Percentiles rank a stretch among this genome's conserved stretches.
Conservation (phyloP, 2,888 invertebrate genomes). For the Steinernema carpocapsae region DNA sequence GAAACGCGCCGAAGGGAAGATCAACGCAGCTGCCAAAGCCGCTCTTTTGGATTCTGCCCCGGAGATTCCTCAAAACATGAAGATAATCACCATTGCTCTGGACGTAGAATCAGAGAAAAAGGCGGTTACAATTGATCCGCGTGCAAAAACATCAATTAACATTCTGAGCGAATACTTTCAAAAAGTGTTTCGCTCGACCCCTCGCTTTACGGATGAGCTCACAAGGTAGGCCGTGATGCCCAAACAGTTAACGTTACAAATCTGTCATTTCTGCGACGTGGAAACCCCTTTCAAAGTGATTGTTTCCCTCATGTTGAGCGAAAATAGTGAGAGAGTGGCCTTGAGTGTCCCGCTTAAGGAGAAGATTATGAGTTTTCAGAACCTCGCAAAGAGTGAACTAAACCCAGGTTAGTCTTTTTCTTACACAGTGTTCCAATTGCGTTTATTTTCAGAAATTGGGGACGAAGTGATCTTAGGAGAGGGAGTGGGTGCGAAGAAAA, state of each 20-base stretch:
- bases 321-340: conserved; percentile 22
- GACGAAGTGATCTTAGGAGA: conserved; percentile 80
- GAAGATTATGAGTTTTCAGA: conserved; percentile 45
- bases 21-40: conserved; percentile 14
- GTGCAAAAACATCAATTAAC: conserved; percentile 80
- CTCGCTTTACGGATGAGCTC: conserved; percentile 55
- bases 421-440: too few relatives aligned
- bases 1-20: conserved; percentile 41
- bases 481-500: conserved; percentile 92
- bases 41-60: conserved; percentile 31
- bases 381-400: conserved; percentile 3
- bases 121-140: conserved; percentile 96
- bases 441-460: conserved; percentile 73
- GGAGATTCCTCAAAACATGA: conserved; percentile 46
- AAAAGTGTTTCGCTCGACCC: conserved; percentile 82
- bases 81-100: conserved; percentile 55
- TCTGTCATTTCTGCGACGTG: conserved; percentile 42
- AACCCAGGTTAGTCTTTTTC: background rate
- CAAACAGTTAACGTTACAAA: background rate
- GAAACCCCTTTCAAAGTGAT: conserved; percentile 51
- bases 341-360: conserved; percentile 43
- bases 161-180: conserved; percentile 97
- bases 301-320: conserved; percentile 43
- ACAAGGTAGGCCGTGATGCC: conserved; percentile 46
- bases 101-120: conserved; percentile 65